A percentile compares a stretch with the other conserved stretches of the same genome.
Conservation (phyloP, 1,140 invertebrate species). For the Eupristina koningsbergeri region DNA sequence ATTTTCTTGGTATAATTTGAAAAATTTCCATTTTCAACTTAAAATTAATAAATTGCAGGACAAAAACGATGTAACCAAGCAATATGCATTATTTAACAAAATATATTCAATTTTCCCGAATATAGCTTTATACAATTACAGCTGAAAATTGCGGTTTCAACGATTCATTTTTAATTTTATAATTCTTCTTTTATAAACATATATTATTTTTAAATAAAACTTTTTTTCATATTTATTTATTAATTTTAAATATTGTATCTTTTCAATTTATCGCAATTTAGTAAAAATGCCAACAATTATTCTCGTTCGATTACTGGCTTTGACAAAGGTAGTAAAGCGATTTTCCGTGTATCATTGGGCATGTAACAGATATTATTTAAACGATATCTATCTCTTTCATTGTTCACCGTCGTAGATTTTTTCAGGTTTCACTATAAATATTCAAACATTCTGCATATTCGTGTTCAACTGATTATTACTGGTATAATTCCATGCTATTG, state of each 20-base stretch:
- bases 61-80: background rate
- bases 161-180: too few species aligned
- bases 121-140: too few species aligned
- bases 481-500: too few species aligned
- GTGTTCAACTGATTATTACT: background rate
- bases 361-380: slow-evolving; percentile 23
- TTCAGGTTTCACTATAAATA: background rate
- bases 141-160: too few species aligned
- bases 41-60: background rate
- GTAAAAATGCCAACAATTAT: background rate
- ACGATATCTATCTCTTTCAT: background rate
- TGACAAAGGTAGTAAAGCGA: slow-evolving; percentile 26
- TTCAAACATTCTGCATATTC: background rate
- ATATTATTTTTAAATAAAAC: too few species aligned
- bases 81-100: too few species aligned
- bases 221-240: too few species aligned
- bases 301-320: background rate
- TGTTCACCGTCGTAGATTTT: background rate
- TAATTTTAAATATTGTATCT: too few species aligned
- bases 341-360: slow-evolving; percentile 36
- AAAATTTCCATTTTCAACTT: too few species aligned
- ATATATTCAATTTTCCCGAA: too few species aligned
- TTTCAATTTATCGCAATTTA: background rate
- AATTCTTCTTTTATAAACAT: too few species aligned
- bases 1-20: too few species aligned